These are phyloP conservation scores for Melanotaenia boesemani DNA, from an alignment of 2,797 vertebrate species.

Conservation along the genomic window DNA sequence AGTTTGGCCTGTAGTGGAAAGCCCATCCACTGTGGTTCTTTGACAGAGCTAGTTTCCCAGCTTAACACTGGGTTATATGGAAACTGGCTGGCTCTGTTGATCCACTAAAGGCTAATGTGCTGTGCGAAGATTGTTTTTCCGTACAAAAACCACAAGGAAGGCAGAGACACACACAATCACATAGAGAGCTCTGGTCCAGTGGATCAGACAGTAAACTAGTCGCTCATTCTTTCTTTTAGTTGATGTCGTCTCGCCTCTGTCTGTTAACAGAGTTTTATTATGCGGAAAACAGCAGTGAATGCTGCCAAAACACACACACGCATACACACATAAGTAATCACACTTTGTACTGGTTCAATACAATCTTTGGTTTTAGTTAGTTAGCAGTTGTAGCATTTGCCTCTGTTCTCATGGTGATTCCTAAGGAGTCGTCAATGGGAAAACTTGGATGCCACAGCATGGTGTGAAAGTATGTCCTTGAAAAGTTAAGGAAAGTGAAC, in stretches of 20 bases:
- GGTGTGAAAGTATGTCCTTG: too few species aligned
- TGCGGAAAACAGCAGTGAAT: slow-evolving; percentile 57
- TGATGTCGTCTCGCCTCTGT: slow-evolving; percentile 68
- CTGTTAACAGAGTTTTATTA: slow-evolving; percentile 77
- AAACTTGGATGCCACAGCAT: too few species aligned
- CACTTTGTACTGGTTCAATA: neutral
- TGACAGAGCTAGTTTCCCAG: slow-evolving; percentile 59
- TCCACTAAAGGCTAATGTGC: slow-evolving; percentile 71
- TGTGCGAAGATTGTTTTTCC: slow-evolving; percentile 77
- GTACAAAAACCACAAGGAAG: slow-evolving; percentile 60
- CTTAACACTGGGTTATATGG: slow-evolving; percentile 65
- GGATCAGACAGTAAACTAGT: slow-evolving; percentile 60
- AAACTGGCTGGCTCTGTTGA: slow-evolving; percentile 70
- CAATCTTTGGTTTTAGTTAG: neutral
- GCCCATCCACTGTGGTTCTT: slow-evolving; percentile 53
- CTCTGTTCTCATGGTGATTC: neutral
- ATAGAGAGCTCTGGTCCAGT: slow-evolving; percentile 57
- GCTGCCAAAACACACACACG: slow-evolving; percentile 50
- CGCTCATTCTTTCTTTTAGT: slow-evolving; percentile 58
- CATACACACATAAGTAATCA: neutral
- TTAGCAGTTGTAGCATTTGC: too few species aligned
- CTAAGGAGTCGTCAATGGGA: too few species aligned
- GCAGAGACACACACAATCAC: slow-evolving; percentile 26
- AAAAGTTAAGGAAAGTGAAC: too few species aligned
- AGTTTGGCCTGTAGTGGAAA: slow-evolving; percentile 59